Evolutionary conservation across 2,888 invertebrate species (phyloP).

Genomic region (Scaptomyza parva): DNA sequence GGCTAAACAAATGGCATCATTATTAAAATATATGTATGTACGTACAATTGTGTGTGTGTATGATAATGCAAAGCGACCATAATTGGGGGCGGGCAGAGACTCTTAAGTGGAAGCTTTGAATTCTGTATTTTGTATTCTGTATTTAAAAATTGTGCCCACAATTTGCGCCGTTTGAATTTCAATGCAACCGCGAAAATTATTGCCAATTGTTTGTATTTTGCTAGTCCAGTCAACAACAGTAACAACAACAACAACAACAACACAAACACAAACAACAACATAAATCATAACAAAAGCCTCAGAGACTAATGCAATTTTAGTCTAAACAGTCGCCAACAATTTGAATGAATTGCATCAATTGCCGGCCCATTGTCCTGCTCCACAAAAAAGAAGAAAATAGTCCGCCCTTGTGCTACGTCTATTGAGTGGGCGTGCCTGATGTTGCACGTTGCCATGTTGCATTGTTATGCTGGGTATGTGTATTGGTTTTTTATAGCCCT

Average conservation of each 20-base stretch:
- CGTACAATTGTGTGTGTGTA: constrained; percentile 30
- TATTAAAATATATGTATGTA: constrained; percentile 74
- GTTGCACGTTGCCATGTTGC: constrained; percentile 43
- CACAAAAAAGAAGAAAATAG: constrained; percentile 5
- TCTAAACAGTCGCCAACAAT: constrained; percentile 78
- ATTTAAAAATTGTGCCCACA: constrained; percentile 60
- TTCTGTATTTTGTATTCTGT: no score
- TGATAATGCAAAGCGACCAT: constrained; percentile 65
- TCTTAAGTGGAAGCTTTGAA: constrained; percentile 24
- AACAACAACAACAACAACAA: constrained; percentile 22
- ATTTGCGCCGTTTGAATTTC: constrained; percentile 69
- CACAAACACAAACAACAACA: constrained; percentile 19
- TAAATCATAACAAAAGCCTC: constrained; percentile 48
- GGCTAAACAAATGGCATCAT: constrained; percentile 79
- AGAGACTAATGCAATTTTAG: constrained; percentile 76
- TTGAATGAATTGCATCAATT: constrained; percentile 81
- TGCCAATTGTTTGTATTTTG: constrained; percentile 83
- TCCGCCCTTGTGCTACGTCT: constrained; percentile 30
- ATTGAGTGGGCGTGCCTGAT: constrained; percentile 58
- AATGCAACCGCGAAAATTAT: constrained; percentile 82
- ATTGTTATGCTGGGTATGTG: constrained; percentile 21
- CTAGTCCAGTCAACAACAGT: constrained; percentile 38
- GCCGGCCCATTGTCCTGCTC: constrained; percentile 70
- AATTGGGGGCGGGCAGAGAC: constrained; percentile 41
- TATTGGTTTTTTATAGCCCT: constrained; percentile 32